Evolutionary conservation across 2,888 invertebrate genomes (phyloP).

Genomic region (Stegophylla sp.): DNA sequence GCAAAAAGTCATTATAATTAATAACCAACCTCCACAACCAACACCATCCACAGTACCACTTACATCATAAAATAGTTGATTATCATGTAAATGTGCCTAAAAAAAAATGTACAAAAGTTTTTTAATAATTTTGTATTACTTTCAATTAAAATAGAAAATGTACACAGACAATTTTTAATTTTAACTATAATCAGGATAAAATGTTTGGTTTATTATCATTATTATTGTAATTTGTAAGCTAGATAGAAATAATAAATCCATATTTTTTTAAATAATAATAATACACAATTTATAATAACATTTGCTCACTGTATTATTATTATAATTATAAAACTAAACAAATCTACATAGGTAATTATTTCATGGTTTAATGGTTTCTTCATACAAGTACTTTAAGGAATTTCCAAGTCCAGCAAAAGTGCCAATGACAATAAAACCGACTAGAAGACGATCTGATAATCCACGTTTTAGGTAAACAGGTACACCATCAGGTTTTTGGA

Average conservation of each 20-base stretch:
- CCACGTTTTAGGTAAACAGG: slow-evolving; percentile 48
- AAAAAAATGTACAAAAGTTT: neutral
- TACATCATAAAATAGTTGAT: neutral
- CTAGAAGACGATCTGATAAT: slow-evolving; percentile 22
- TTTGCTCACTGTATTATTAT: slow-evolving; percentile 6
- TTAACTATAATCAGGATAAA: neutral
- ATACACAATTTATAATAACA: slow-evolving; percentile 8
- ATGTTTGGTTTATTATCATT: neutral
- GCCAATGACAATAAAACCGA: slow-evolving; percentile 37
- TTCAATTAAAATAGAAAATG: neutral
- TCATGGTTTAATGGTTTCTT: slow-evolving; percentile 48
- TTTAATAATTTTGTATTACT: neutral
- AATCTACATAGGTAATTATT: slow-evolving; percentile 16
- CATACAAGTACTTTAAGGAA: slow-evolving; percentile 44
- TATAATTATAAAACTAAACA: slow-evolving; percentile 33
- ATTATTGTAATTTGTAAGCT: neutral
- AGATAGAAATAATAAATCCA: neutral
- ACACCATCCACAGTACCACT: slow-evolving; percentile 31
- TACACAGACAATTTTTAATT: neutral
- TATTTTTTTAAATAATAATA: slow-evolving; percentile 6
- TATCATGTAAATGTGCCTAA: neutral
- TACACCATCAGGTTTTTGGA: slow-evolving; percentile 47
- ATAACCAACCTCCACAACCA: slow-evolving; percentile 49
- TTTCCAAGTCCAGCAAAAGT: slow-evolving; percentile 13
- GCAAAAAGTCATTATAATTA: slow-evolving; percentile 47